These are phyloP conservation scores for Campopleginae sp. DNA, from an alignment of 2,888 invertebrate genomes.

Conservation along the genomic window DNA sequence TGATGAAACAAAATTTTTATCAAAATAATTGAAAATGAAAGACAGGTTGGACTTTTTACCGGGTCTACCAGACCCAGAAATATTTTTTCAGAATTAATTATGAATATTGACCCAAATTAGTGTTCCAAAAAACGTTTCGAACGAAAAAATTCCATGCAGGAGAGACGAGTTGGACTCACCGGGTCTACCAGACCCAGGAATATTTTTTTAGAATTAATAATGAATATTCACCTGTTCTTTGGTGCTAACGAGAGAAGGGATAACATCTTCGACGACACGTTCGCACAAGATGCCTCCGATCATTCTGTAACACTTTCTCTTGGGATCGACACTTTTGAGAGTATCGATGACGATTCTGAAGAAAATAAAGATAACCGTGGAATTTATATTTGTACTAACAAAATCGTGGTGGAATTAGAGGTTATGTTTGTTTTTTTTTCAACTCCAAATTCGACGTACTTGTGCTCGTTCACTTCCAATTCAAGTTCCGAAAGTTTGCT, in stretches of 20 bases:
- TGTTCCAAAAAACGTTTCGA: too few relatives aligned
- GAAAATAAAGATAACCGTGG: slow-evolving; percentile 1
- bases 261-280: slow-evolving; percentile 94
- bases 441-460: slow-evolving; percentile 86
- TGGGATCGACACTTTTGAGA: slow-evolving; percentile 92
- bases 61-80: not conserved
- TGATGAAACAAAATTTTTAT: not conserved
- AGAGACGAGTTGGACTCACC: not conserved
- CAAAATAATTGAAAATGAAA: not conserved
- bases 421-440: slow-evolving; percentile 71
- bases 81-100: not conserved
- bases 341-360: slow-evolving; percentile 96
- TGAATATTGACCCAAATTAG: slow-evolving; percentile 84
- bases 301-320: slow-evolving; percentile 96
- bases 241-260: slow-evolving; percentile 93
- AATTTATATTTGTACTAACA: not conserved
- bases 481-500: slow-evolving; percentile 96
- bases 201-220: not conserved
- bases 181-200: not conserved
- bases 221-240: slow-evolving; percentile 87
- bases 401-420: slow-evolving; percentile 65
- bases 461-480: slow-evolving; percentile 98
- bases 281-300: slow-evolving; percentile 97
- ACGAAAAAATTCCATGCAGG: too few relatives aligned
- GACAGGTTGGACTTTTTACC: not conserved